Conservation (phyloP, 2,797 vertebrate genomes). For the Myoxocephalus aenaeus region DNA sequence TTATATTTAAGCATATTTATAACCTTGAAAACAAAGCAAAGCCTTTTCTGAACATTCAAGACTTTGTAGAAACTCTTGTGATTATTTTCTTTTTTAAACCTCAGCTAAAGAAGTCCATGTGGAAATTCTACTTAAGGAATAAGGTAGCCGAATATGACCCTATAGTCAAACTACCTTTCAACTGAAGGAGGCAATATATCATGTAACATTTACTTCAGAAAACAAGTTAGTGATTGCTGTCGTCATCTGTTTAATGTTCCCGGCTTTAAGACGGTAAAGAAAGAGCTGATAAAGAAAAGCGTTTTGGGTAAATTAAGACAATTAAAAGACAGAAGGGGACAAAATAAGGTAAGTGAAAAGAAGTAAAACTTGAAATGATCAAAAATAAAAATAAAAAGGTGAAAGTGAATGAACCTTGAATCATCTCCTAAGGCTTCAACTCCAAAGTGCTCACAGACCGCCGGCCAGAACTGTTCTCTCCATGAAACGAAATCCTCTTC, state of each 20-base stretch:
- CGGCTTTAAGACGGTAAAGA: not conserved
- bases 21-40: not conserved
- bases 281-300: not conserved
- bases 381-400: not conserved
- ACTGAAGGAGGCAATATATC: not conserved
- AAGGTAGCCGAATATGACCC: not conserved
- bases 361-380: conserved; percentile 5
- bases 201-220: not conserved
- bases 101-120: not conserved
- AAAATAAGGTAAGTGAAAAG: not conserved
- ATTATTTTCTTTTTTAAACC: not conserved
- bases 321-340: not conserved
- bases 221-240: not conserved
- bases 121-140: not conserved
- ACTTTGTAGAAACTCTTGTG: not conserved
- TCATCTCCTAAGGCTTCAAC: conserved; percentile 97
- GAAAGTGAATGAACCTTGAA: conserved; percentile 85
- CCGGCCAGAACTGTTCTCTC: conserved; percentile 99
- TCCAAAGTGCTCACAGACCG: conserved; percentile 96
- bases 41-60: not conserved
- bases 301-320: not conserved
- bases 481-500: conserved; percentile 98
- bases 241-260: not conserved
- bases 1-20: not conserved
- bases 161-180: not conserved